Evolutionary conservation across 2,113 vertebrate genomes (phyloP), one percentile per base, ranked within the genome.

Genomic region (Noturus placidus): DNA sequence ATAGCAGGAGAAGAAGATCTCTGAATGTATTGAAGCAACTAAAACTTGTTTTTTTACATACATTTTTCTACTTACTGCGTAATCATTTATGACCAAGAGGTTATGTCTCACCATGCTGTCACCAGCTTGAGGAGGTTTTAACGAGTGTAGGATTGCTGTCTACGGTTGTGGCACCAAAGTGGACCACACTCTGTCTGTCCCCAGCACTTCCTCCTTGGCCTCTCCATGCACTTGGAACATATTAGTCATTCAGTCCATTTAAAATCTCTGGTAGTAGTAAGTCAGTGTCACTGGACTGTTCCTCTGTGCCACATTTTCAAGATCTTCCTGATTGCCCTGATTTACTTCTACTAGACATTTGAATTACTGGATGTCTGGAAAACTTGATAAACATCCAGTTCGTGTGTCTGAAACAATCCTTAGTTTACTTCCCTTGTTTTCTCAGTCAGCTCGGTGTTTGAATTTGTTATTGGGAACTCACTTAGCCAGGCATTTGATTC

Each of bases 401-500:
- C 27, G 72, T 76, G 38, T 14, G 22, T 77, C 22, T 14, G 7
- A 38, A 20, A 42, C 38, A 42, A 19, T 70, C 33, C 33, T 25
- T 74, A 46, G 35, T 74, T 42, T n/a, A 77, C 52, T 52, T n/a
- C 8, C 46, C 76, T 56, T 56, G 15, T 4, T 33, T 56, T 22
- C 52, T 81, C 78, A 35, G 19, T 54, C 52, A 25, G 30, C 14
- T 81, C 59, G 19, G 30, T 57, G 19, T 35, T 59, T 30, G 0
- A 30, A 59, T 80, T 80, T 57, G 54, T 33, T 57, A 4, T 33
- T 57, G 78, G 30, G 78, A 81, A 81, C 57, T 59, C 3, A 5
- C 30, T 59, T 59, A 35, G 30, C 54, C 56, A 82, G 79, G 22
- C 33, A 82, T 61, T 56, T 15, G 33, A 84, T 84, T 84, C 63